phyloP scores from a whole-genome alignment of 2,888 invertebrate species.

The Callimorpha dominula region DNA sequence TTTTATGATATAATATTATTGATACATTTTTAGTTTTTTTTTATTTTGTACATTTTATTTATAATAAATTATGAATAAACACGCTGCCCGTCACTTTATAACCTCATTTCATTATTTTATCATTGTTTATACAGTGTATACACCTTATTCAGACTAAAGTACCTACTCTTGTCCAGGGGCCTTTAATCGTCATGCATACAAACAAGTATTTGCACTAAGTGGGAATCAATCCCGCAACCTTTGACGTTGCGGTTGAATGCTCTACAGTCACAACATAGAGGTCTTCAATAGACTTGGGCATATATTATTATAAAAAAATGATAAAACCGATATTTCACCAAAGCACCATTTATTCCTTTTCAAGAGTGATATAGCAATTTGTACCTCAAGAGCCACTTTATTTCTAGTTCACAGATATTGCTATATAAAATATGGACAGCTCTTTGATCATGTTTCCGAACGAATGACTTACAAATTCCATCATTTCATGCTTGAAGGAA shows the following conservation, averaged over 20 bases:
- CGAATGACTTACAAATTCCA: constrained; percentile 1
- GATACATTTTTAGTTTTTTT: no score
- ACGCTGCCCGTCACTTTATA: no score
- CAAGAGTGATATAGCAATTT: background rate
- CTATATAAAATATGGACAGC: constrained; percentile 4
- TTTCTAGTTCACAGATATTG: constrained; percentile 5
- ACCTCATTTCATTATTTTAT: background rate
- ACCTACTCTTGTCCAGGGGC: background rate
- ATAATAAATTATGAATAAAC: no score
- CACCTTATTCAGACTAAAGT: background rate
- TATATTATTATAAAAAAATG: background rate
- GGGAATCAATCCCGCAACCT: background rate
- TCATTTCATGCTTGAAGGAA: constrained; percentile 11
- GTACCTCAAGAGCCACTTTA: background rate
- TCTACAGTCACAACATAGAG: background rate
- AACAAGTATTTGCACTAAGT: no score
- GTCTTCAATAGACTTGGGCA: background rate
- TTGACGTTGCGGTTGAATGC: background rate
- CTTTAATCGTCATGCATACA: no score
- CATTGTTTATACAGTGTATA: background rate
- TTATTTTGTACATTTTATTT: no score
- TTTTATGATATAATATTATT: no score
- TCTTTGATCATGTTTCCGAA: constrained; percentile 11
- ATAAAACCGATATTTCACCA: background rate
- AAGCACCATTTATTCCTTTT: background rate